Base-by-base conservation (phyloP, 2,113 vertebrate species). In the Shinisaurus crocodilurus region DNA sequence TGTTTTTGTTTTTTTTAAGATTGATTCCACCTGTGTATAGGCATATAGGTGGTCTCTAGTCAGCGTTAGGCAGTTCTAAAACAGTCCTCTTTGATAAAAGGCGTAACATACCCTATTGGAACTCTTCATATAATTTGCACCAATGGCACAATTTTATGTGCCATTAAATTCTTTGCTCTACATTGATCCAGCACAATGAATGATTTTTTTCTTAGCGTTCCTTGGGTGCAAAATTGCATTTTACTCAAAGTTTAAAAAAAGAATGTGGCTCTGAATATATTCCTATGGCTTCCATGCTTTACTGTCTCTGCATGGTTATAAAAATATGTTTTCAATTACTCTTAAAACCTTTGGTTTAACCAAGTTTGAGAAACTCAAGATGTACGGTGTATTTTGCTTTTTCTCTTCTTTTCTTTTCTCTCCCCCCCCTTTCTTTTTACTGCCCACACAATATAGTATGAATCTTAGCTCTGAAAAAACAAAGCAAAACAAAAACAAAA, bases 261-360 rank as follows among this genome's bases (percentile, higher is more conserved):
- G 77, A 94, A 86, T 92, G 90, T 85, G 89, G 45, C 18, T 81
- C 92, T 89, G 88, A 91, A 86, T 94, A 63, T 88, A 90, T 96
- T 95, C 94, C 88, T 94, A 94, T 57, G 3, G 90, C 50, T 92
- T 94, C 91, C 48, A 85, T 89, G 88, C 87, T 93, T 96, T 95
- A 94, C 82, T 96, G 93, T 94, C 93, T 94, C 88, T 94, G 82
- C 94, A 93, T 94, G 85, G 93, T 95, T 87, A 89, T 95, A 95
- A 95, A 96, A 97, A 93, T 92, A 90, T 95, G 96, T 93, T 93
- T 97, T 96, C 94, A 93, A 97, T 98, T 97, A 96, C 72, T 86
- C 80, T 95, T 95, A 94, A 96, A 97, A 93, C 45, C 96, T 92
- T 94, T 91, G 90, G 96, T 96, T 96, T 93, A 92, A 93, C 87